phyloP scores from a whole-genome alignment of 2,797 vertebrate species.

The Varecia variegata region DNA sequence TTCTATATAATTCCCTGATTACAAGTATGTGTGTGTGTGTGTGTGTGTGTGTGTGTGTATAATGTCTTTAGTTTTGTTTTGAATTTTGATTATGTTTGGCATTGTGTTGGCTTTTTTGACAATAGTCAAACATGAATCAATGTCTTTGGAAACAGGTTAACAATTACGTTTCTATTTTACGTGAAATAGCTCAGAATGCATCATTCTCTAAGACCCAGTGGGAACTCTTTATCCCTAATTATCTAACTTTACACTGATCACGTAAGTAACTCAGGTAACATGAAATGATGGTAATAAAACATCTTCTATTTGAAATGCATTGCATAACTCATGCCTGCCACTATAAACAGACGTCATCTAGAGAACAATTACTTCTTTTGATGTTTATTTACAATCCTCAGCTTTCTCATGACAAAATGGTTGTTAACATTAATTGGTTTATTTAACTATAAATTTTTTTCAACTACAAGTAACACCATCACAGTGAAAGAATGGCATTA shows the following conservation, averaged over 20 bases:
- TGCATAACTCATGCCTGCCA: not conserved
- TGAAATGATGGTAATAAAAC: slow-evolving; percentile 45
- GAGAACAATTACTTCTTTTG: slow-evolving; percentile 59
- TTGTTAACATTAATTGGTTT: slow-evolving; percentile 75
- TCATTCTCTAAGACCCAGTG: not conserved
- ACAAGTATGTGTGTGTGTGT: not conserved
- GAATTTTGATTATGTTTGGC: not conserved
- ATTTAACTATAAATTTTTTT: slow-evolving; percentile 71
- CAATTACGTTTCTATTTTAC: not conserved
- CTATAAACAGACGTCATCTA: slow-evolving; percentile 63
- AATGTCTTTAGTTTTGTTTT: not conserved
- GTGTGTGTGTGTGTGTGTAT: not conserved
- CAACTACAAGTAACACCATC: slow-evolving; percentile 57
- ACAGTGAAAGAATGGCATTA: slow-evolving; percentile 65
- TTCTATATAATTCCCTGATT: not conserved
- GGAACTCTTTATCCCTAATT: not conserved
- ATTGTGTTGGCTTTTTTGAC: not conserved
- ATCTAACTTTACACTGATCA: not conserved
- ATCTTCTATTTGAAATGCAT: slow-evolving; percentile 49
- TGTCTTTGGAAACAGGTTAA: not conserved
- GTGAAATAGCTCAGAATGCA: not conserved
- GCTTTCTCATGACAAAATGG: slow-evolving; percentile 67
- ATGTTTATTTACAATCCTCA: slow-evolving; percentile 62
- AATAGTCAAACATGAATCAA: not conserved
- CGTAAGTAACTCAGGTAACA: not conserved